Percentiles rank a stretch among this genome's conserved stretches.
These are phyloP conservation scores for Caradrina kadenii DNA, from an alignment of 2,888 invertebrate genomes.

Conservation along the genomic window DNA sequence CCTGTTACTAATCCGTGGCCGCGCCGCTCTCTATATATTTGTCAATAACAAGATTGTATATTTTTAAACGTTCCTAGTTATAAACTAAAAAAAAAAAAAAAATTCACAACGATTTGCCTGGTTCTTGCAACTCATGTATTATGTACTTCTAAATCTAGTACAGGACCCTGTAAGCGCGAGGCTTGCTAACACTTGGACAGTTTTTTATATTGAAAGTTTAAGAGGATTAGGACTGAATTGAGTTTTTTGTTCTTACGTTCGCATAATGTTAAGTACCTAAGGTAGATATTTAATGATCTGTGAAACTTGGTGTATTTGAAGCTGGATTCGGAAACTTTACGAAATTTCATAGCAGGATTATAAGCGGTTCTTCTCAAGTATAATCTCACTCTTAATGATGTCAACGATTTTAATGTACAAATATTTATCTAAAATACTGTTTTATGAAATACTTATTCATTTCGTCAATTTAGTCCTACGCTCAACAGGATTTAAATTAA, in stretches of 20 bases:
- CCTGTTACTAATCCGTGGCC: too few relatives aligned
- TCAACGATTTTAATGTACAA: slow-evolving; percentile 17
- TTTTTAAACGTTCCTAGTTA: not conserved
- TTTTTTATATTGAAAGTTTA: slow-evolving; percentile 13
- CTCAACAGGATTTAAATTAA: not conserved
- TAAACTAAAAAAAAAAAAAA: not conserved
- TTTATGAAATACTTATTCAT: slow-evolving; percentile 17
- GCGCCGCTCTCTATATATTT: not conserved
- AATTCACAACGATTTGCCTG: not conserved
- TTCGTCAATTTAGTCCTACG: slow-evolving; percentile 22
- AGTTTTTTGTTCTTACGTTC: not conserved
- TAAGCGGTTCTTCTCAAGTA: not conserved
- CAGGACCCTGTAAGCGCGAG: not conserved
- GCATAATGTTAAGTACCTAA: too few relatives aligned
- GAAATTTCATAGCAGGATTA: slow-evolving; percentile 4
- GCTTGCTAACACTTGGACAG: not conserved
- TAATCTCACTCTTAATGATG: slow-evolving; percentile 28
- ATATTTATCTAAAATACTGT: slow-evolving; percentile 10
- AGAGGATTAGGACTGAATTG: slow-evolving; percentile 7
- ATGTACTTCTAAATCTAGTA: not conserved
- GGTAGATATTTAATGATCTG: slow-evolving; percentile 18
- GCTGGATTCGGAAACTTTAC: not conserved
- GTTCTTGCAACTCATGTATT: not conserved
- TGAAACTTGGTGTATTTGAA: not conserved
- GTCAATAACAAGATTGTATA: not conserved